Evolutionary conservation across 2,797 vertebrate species (phyloP).

Genomic region (Enteromius paludinosus): DNA sequence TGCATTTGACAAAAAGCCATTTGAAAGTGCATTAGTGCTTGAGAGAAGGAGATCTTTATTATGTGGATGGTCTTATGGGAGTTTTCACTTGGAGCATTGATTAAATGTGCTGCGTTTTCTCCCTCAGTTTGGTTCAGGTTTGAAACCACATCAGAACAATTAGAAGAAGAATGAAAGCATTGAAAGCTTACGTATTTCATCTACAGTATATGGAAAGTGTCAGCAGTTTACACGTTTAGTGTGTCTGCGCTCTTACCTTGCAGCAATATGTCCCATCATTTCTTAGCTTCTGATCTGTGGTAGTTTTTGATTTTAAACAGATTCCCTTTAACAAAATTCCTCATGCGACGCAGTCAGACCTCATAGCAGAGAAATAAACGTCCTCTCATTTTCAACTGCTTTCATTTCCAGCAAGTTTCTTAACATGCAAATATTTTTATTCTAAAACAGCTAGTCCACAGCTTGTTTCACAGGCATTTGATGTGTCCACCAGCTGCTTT

Average conservation of each 20-base stretch:
- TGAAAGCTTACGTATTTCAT: background rate
- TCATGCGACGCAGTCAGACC: background rate
- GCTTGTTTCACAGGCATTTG: background rate
- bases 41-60: slow-evolving; percentile 33
- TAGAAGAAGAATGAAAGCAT: background rate
- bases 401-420: background rate
- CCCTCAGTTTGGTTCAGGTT: background rate
- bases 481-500: background rate
- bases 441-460: background rate
- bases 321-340: background rate
- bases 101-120: background rate
- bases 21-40: slow-evolving; percentile 28
- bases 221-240: background rate
- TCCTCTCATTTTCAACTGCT: background rate
- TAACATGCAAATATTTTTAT: background rate
- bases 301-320: background rate
- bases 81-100: slow-evolving; percentile 2
- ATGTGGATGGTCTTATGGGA: background rate
- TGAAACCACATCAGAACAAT: background rate
- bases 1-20: slow-evolving; percentile 30
- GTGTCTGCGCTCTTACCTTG: no score
- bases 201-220: background rate
- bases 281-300: background rate
- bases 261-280: background rate
- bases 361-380: background rate